phyloP scores from a whole-genome alignment of 1,140 invertebrate species.

The Arctopsyche grandis region DNA sequence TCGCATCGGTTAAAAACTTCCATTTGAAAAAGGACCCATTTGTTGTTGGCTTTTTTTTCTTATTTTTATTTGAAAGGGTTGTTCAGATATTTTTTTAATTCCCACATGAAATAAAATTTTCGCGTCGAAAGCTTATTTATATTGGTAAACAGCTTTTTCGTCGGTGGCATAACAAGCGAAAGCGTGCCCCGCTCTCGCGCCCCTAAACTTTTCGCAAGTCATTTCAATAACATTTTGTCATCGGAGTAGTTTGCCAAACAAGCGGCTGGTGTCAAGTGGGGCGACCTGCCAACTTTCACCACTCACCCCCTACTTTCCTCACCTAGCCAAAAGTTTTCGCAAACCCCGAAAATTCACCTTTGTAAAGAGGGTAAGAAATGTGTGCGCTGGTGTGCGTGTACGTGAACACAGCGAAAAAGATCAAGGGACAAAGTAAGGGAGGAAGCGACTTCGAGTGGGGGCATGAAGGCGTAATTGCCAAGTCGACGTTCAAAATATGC shows the following conservation, averaged over 20 bases:
- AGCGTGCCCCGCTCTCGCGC: background rate
- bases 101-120: constrained; percentile 12
- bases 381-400: background rate
- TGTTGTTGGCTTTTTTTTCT: too few relatives aligned
- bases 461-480: constrained; percentile 30
- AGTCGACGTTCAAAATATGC: constrained; percentile 27
- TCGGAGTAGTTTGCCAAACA: constrained; percentile 43
- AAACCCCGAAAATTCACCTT: constrained; percentile 7
- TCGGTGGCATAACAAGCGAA: constrained; percentile 18
- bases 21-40: too few relatives aligned
- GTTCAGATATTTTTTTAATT: constrained; percentile 6
- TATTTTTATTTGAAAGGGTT: too few relatives aligned
- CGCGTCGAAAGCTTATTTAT: constrained; percentile 30
- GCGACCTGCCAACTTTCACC: constrained; percentile 31
- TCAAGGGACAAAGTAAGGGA: background rate
- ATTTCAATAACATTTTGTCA: constrained; percentile 47
- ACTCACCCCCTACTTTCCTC: background rate
- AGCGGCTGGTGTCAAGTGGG: constrained; percentile 36
- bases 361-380: background rate
- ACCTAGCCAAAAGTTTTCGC: background rate
- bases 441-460: background rate
- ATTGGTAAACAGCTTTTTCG: constrained; percentile 31
- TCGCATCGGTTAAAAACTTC: too few relatives aligned
- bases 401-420: background rate
- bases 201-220: constrained; percentile 37